Conservation (phyloP, 30 jellyfish, hydroid and myxozoan genomes). For the Hydractinia echinata region DNA sequence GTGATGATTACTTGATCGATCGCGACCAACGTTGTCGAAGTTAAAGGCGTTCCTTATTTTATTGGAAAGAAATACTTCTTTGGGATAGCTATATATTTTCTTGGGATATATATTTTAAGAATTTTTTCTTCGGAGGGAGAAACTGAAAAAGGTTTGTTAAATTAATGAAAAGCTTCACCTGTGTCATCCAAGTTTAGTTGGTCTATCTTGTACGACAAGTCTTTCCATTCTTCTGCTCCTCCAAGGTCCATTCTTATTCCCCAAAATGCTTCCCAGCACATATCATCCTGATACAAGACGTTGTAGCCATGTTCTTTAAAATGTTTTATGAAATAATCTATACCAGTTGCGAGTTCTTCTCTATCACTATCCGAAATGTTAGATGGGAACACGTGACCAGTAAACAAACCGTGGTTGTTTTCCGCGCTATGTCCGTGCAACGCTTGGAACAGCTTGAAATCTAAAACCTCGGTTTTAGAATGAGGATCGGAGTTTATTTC, state of each 20-base stretch:
- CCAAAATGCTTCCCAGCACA: slow-evolving; percentile 89
- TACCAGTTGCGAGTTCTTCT: slow-evolving; percentile 47
- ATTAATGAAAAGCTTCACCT: slow-evolving; percentile 28
- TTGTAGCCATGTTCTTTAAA: slow-evolving; percentile 58
- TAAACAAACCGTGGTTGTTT: slow-evolving; percentile 65
- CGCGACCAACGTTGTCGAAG: background rate
- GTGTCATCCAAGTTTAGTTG: slow-evolving; percentile 45
- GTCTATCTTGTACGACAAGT: slow-evolving; percentile 27
- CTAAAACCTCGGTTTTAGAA: slow-evolving; percentile 58
- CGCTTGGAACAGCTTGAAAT: slow-evolving; percentile 74
- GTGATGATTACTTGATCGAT: no score
- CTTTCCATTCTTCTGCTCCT: slow-evolving; percentile 45
- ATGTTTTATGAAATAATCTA: slow-evolving; percentile 18
- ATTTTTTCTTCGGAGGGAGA: no score
- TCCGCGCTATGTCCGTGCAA: slow-evolving; percentile 94
- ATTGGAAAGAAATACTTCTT: no score
- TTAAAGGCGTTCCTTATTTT: background rate
- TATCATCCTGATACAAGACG: slow-evolving; percentile 71
- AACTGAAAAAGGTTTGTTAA: no score
- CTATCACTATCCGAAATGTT: slow-evolving; percentile 41
- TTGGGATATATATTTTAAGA: no score
- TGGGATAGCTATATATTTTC: no score
- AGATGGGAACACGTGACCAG: slow-evolving; percentile 71
- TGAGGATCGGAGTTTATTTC: slow-evolving; percentile 30
- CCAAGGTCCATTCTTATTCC: slow-evolving; percentile 85